Evolutionary conservation across 2,888 invertebrate genomes (phyloP).

Genomic region (Macrostomum cliftonense): DNA sequence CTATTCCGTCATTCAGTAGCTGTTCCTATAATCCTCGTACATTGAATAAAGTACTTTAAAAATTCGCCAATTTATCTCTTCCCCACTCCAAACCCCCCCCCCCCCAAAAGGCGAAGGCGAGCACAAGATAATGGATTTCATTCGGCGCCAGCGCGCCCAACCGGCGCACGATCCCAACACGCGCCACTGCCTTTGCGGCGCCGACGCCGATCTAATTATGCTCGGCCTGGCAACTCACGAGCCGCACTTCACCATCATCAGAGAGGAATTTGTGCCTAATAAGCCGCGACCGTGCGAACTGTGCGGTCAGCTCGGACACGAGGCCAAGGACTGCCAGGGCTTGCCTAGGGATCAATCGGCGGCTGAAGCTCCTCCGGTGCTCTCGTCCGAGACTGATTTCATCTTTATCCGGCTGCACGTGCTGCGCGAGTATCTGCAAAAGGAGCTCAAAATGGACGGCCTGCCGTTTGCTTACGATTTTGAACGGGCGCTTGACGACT

Average conservation of each 20-base stretch:
- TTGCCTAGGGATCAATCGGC: constrained; percentile 35
- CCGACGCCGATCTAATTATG: constrained; percentile 95
- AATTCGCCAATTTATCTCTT: too few relatives aligned
- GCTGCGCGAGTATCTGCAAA: constrained; percentile 73
- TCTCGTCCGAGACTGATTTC: constrained; percentile 45
- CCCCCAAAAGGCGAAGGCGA: constrained; percentile 46
- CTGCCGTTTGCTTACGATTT: constrained; percentile 82
- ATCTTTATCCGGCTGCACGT: constrained; percentile 75
- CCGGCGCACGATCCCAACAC: constrained; percentile 94
- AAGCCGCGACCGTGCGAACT: constrained; percentile 84
- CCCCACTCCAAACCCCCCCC: too few relatives aligned
- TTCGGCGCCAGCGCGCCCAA: constrained; percentile 77
- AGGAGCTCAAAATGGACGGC: constrained; percentile 63
- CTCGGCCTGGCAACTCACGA: constrained; percentile 88
- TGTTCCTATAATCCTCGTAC: too few relatives aligned
- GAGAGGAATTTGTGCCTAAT: constrained; percentile 95
- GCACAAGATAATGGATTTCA: constrained; percentile 98
- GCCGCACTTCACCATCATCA: constrained; percentile 89
- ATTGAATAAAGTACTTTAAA: too few relatives aligned
- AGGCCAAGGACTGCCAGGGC: constrained; percentile 77
- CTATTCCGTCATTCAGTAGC: too few relatives aligned
- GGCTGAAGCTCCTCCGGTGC: neutral
- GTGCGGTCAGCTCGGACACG: constrained; percentile 67
- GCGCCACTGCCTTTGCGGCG: constrained; percentile 86
- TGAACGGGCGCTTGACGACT: constrained; percentile 84